A percentile compares a stretch with the other conserved stretches of the same genome.
Conservation (phyloP, 23 tunicate species). For the Diplosoma virens region DNA sequence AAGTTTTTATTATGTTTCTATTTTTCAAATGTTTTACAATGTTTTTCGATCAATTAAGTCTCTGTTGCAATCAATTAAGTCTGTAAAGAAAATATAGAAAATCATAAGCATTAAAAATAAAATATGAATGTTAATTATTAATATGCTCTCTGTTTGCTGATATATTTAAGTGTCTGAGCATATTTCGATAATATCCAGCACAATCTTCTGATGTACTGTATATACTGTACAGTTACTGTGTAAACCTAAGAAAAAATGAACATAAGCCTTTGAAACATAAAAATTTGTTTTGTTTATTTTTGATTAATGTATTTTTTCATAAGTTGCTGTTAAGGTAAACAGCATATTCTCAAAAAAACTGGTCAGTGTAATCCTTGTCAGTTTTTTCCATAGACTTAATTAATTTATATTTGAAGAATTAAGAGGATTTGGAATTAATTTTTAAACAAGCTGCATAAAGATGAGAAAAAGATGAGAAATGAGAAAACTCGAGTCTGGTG, state of each 20-base stretch:
- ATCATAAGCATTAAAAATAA: too few species aligned
- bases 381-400: not conserved
- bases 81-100: not conserved
- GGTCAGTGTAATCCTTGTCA: not conserved
- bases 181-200: not conserved
- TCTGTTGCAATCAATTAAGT: not conserved
- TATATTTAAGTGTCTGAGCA: not conserved
- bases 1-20: too few species aligned
- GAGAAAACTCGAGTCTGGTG: too few species aligned
- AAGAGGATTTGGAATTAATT: too few species aligned
- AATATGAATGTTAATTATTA: not conserved
- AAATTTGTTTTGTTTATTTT: not conserved
- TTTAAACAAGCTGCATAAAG: too few species aligned
- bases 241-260: not conserved
- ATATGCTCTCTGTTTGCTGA: not conserved
- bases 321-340: not conserved
- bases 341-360: not conserved
- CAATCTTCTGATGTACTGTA: not conserved
- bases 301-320: not conserved
- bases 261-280: not conserved
- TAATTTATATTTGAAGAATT: not conserved
- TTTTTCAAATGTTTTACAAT: too few species aligned
- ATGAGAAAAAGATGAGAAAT: too few species aligned
- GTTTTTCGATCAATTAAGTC: not conserved
- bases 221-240: not conserved